Conservation (phyloP, 2,888 invertebrate species). For the Drosophila subquinaria region DNA sequence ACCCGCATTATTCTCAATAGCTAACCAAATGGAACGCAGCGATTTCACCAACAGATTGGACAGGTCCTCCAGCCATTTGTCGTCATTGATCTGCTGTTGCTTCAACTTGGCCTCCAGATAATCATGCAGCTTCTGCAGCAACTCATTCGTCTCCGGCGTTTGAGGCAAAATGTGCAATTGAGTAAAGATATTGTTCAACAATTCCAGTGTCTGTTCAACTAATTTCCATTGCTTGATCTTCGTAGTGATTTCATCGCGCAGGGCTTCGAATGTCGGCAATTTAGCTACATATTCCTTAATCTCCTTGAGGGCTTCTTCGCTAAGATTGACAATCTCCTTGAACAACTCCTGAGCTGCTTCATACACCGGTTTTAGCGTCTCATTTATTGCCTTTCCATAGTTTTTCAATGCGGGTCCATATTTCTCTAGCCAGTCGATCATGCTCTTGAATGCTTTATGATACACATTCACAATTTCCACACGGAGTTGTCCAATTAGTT, state of each 20-base stretch:
- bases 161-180: conserved; percentile 88
- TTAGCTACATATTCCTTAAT: conserved; percentile 86
- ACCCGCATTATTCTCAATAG: conserved; percentile 50
- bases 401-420: conserved; percentile 81
- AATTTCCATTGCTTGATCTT: conserved; percentile 86
- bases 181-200: conserved; percentile 87
- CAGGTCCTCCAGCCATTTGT: conserved; percentile 88
- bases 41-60: conserved; percentile 87
- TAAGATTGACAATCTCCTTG: conserved; percentile 82
- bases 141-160: conserved; percentile 88
- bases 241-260: conserved; percentile 66
- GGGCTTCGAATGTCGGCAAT: conserved; percentile 85
- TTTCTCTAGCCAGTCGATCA: conserved; percentile 72
- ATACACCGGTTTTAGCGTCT: conserved; percentile 82
- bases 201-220: conserved; percentile 87
- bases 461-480: conserved; percentile 65
- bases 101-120: conserved; percentile 90
- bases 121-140: conserved; percentile 87
- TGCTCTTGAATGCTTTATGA: conserved; percentile 57
- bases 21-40: conserved; percentile 86
- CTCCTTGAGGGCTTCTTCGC: conserved; percentile 72
- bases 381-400: conserved; percentile 85
- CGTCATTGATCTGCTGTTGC: conserved; percentile 88
- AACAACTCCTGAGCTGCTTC: conserved; percentile 85
- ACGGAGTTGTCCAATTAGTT: conserved; percentile 71